phyloP scores from a whole-genome alignment of 2,888 invertebrate genomes.

The Cataglyphis livida region DNA sequence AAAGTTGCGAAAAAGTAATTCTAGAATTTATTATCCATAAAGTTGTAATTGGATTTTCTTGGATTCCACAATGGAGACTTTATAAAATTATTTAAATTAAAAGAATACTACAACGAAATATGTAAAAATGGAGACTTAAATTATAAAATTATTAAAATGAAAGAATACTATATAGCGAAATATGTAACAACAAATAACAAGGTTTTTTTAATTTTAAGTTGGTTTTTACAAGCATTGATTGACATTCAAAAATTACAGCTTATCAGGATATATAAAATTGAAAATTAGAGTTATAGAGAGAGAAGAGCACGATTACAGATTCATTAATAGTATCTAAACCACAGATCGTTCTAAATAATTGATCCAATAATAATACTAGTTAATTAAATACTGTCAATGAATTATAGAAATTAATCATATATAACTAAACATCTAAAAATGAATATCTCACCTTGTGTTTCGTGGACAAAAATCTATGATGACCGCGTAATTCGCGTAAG shows the following conservation, averaged over 20 bases:
- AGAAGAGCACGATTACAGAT: neutral
- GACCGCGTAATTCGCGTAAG: conserved; percentile 38
- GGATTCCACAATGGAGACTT: conserved; percentile 9
- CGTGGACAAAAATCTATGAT: conserved; percentile 28
- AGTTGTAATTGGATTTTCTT: neutral
- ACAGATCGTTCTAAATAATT: neutral
- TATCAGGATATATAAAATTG: neutral
- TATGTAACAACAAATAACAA: conserved; percentile 7
- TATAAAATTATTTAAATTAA: conserved; percentile 19
- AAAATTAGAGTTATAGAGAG: neutral
- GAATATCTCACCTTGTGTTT: conserved; percentile 4
- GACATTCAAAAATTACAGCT: neutral
- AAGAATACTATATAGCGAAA: neutral
- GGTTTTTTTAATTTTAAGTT: conserved; percentile 2
- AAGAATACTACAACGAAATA: neutral
- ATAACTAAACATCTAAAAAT: neutral
- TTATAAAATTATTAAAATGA: conserved; percentile 2
- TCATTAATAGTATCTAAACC: neutral
- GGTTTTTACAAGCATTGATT: neutral
- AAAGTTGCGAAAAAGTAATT: conserved; percentile 6
- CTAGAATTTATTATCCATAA: neutral
- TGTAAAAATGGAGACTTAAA: conserved; percentile 9
- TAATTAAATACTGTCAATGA: neutral
- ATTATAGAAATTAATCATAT: conserved; percentile 21
- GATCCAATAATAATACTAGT: too few relatives aligned